Conservation (phyloP, 2,113 vertebrate species). For the Beaufortia kweichowensis region DNA sequence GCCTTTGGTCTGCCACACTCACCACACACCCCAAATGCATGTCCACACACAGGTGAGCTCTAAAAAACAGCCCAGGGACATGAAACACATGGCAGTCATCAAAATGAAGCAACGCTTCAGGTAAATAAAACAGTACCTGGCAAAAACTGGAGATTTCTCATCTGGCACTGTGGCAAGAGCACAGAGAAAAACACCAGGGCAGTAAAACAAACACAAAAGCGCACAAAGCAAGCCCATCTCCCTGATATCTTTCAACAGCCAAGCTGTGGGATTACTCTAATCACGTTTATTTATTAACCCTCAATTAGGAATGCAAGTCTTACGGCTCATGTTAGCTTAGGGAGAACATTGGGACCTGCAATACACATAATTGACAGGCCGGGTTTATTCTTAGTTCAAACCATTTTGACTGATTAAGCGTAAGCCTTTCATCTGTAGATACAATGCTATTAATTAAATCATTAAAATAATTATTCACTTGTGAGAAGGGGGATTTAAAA, state of each 20-base stretch:
- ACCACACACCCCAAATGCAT: not conserved
- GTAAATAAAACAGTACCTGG: constrained; percentile 85
- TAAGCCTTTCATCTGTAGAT: constrained; percentile 77
- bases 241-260: constrained; percentile 63
- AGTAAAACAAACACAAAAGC: constrained; percentile 45
- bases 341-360: constrained; percentile 65
- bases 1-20: not conserved
- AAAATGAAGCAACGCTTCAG: constrained; percentile 70
- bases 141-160: constrained; percentile 67
- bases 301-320: constrained; percentile 75
- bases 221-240: constrained; percentile 42
- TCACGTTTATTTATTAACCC: constrained; percentile 78
- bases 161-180: constrained; percentile 61
- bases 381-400: constrained; percentile 71
- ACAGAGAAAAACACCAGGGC: constrained; percentile 60
- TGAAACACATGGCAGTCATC: constrained; percentile 81
- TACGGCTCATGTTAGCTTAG: constrained; percentile 67
- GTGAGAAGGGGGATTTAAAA: constrained; percentile 69
- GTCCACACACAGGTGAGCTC: constrained; percentile 60
- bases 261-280: constrained; percentile 72
- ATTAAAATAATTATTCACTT: constrained; percentile 75
- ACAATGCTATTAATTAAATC: constrained; percentile 84
- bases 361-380: constrained; percentile 70
- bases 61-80: constrained; percentile 71
- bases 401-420: constrained; percentile 77